Percentiles rank a stretch among this genome's conserved stretches.
Conservation (phyloP, 2,888 invertebrate species). For the Lepidochrysops patricia region DNA sequence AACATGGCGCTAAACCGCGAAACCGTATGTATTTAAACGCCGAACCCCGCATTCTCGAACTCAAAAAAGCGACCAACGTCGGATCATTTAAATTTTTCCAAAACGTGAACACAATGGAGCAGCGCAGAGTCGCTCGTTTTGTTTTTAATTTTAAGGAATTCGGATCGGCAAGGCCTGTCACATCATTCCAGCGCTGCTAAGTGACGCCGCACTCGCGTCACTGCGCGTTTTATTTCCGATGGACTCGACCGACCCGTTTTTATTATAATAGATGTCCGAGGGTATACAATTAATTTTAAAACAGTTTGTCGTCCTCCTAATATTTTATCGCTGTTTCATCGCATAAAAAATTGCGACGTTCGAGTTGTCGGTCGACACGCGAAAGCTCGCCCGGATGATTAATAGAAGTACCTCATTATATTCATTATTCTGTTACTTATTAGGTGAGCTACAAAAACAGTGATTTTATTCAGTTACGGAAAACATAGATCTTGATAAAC, state of each 20-base stretch:
- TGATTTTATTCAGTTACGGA: not conserved
- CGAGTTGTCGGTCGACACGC: not conserved
- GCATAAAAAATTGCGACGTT: not conserved
- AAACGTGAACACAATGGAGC: conserved; percentile 74
- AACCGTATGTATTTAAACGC: conserved; percentile 73
- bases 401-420: not conserved
- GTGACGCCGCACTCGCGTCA: conserved; percentile 75
- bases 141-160: conserved; percentile 68
- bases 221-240: conserved; percentile 70
- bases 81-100: conserved; percentile 71
- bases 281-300: conserved; percentile 55
- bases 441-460: not conserved
- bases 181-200: conserved; percentile 73
- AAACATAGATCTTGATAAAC: conserved; percentile 5
- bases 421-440: not conserved
- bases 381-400: not conserved
- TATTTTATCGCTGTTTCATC: conserved; percentile 7
- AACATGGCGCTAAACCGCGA: conserved; percentile 74
- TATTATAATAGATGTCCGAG: conserved; percentile 63
- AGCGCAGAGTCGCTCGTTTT: conserved; percentile 58
- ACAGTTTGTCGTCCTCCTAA: conserved; percentile 21
- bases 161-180: conserved; percentile 71
- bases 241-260: conserved; percentile 65
- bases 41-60: conserved; percentile 60
- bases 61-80: conserved; percentile 61